Conservation (phyloP, 2,797 vertebrate species). For the Etheostoma nigrum region DNA sequence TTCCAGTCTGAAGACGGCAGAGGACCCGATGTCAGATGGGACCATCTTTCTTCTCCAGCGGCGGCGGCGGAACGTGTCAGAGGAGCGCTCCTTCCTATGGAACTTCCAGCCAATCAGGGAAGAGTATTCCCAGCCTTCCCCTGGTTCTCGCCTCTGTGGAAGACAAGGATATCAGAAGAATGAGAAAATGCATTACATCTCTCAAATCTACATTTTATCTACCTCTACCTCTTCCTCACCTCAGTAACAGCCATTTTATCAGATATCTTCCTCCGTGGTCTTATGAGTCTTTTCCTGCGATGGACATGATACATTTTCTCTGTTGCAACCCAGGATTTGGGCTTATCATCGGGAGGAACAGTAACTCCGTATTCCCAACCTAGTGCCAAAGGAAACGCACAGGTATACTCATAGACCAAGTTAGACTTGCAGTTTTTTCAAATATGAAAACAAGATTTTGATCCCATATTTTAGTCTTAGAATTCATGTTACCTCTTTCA, state of each 20-base stretch:
- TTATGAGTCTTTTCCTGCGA: constrained; percentile 89
- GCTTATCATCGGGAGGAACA: constrained; percentile 93
- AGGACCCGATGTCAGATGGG: constrained; percentile 90
- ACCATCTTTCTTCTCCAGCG: constrained; percentile 97
- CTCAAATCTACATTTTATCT: neutral
- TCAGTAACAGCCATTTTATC: constrained; percentile 74
- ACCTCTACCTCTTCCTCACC: constrained; percentile 72
- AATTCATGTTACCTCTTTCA: constrained; percentile 87
- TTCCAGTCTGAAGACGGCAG: constrained; percentile 96
- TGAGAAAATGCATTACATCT: neutral
- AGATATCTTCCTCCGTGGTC: constrained; percentile 88
- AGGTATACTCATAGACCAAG: neutral
- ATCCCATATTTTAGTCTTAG: neutral
- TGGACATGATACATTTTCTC: constrained; percentile 99
- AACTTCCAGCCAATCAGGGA: constrained; percentile 99
- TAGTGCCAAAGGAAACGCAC: constrained; percentile 63
- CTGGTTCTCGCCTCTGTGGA: constrained; percentile 73
- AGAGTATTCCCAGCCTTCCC: constrained; percentile 96
- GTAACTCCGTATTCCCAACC: constrained; percentile 98
- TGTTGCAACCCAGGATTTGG: constrained; percentile 95
- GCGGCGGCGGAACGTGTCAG: constrained; percentile 94
- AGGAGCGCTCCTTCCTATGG: constrained; percentile 91
- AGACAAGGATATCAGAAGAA: neutral
- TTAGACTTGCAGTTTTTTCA: neutral
- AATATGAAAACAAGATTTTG: neutral